phyloP scores from a whole-genome alignment of 2,797 vertebrate species.

The Fistularia commersonii region DNA sequence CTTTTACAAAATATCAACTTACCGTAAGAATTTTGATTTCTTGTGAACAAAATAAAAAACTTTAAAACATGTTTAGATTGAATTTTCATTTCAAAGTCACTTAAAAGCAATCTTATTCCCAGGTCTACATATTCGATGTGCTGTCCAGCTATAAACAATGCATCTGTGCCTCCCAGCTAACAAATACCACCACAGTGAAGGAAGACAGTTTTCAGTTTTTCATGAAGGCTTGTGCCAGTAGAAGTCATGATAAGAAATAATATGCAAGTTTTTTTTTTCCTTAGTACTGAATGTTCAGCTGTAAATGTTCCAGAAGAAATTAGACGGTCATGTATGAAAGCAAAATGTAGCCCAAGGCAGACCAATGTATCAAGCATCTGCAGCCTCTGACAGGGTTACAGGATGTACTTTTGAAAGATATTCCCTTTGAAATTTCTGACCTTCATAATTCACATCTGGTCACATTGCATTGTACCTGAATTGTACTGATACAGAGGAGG shows the following conservation, averaged over 20 bases:
- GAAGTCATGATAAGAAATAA: constrained; percentile 3
- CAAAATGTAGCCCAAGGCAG: not conserved
- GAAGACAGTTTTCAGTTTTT: constrained; percentile 1
- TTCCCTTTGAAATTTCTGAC: not conserved
- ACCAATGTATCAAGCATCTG: constrained; percentile 2
- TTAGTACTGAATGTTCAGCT: not conserved
- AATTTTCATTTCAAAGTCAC: no score
- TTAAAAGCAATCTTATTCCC: no score
- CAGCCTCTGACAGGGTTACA: not conserved
- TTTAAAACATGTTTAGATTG: no score
- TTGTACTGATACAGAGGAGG: no score
- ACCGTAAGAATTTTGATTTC: no score
- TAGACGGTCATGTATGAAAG: constrained; percentile 6
- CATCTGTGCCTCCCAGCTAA: no score
- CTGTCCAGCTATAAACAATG: no score
- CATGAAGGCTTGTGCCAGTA: constrained; percentile 4
- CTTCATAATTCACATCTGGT: not conserved
- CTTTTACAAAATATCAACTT: no score
- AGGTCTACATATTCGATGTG: no score
- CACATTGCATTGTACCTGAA: no score
- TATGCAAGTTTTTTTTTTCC: constrained; percentile 1
- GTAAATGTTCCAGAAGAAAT: constrained; percentile 1
- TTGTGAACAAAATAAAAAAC: no score
- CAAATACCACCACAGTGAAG: not conserved
- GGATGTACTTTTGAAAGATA: not conserved